These are phyloP conservation scores for Rhabdomys dilectus DNA, from an alignment of 2,113 vertebrate genomes.

Conservation along the genomic window DNA sequence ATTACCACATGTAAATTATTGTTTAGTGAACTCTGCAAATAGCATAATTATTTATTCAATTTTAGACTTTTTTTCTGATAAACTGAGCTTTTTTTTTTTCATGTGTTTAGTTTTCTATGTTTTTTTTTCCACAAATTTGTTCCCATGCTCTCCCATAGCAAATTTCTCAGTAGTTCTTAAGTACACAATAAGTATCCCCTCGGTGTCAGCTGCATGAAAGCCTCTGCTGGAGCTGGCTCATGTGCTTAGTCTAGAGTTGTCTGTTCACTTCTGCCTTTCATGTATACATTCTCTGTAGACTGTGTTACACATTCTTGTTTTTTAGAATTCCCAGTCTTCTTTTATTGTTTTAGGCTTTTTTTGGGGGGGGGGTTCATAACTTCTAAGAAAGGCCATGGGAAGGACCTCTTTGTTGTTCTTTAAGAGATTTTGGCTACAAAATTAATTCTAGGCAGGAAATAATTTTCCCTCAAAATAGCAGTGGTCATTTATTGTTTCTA, in stretches of 20 bases:
- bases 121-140: background rate
- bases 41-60: conserved; percentile 29
- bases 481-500: background rate
- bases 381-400: background rate
- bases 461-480: conserved; percentile 12
- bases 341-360: background rate
- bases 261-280: background rate
- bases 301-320: background rate
- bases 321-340: background rate
- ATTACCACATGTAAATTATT: background rate
- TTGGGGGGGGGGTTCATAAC: background rate
- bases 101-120: background rate
- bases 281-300: background rate
- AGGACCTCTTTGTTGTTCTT: background rate
- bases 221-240: background rate
- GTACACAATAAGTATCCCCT: background rate
- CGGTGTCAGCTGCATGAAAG: background rate
- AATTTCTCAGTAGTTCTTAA: background rate
- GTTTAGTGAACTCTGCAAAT: background rate
- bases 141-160: background rate
- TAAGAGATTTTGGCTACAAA: conserved; percentile 48
- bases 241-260: background rate
- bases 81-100: background rate
- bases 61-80: background rate
- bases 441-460: conserved; percentile 40